phyloP scores from a whole-genome alignment of 2,797 vertebrate genomes.

The Bufotes viridis region DNA sequence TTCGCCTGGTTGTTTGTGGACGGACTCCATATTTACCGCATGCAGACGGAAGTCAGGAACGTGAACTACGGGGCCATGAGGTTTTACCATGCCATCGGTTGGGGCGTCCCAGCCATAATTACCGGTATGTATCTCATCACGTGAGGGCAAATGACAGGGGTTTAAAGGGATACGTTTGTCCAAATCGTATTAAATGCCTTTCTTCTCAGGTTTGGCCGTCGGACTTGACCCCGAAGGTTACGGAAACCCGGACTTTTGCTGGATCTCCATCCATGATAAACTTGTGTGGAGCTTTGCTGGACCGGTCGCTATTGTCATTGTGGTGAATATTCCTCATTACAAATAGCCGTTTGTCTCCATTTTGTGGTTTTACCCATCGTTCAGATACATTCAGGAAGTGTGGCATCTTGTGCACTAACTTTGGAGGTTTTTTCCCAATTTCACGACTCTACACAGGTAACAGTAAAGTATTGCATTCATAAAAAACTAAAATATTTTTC shows the following conservation, averaged over 20 bases:
- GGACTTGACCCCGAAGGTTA: conserved; percentile 97
- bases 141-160: neutral
- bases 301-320: conserved; percentile 89
- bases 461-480: neutral
- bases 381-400: neutral
- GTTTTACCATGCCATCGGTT: conserved; percentile 98
- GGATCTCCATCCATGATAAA: conserved; percentile 97
- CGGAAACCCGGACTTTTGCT: conserved; percentile 97
- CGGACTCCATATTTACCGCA: conserved; percentile 95
- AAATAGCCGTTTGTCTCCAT: conserved; percentile 1
- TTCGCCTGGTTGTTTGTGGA: conserved; percentile 98
- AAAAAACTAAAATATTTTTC: neutral
- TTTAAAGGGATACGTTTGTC: neutral
- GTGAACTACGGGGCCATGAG: conserved; percentile 97
- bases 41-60: conserved; percentile 95
- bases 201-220: conserved; percentile 86
- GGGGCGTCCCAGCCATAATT: conserved; percentile 96
- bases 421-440: neutral
- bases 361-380: neutral
- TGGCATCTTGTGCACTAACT: neutral
- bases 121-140: conserved; percentile 78
- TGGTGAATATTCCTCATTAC: conserved; percentile 79
- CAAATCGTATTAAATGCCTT: neutral
- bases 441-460: neutral
- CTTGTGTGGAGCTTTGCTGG: conserved; percentile 99